Conservation (phyloP, 2,113 vertebrate genomes). For the Mustela nigripes region DNA sequence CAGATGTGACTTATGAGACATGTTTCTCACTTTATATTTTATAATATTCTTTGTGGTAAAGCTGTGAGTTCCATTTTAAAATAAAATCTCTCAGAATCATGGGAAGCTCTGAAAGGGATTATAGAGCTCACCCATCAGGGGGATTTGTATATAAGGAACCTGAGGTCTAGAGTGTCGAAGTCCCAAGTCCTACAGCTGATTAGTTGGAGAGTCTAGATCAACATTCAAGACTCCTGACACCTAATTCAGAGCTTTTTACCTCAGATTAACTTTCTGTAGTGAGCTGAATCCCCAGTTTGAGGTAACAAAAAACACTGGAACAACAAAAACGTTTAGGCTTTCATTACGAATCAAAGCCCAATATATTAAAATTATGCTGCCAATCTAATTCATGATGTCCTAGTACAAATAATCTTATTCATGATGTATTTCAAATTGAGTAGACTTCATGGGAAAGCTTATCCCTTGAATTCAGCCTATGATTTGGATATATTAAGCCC, state of each 20-base stretch:
- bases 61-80: constrained; percentile 36
- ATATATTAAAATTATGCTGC: background rate
- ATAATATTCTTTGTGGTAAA: constrained; percentile 1
- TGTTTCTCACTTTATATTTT: constrained; percentile 33
- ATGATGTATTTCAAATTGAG: background rate
- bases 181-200: background rate
- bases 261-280: background rate
- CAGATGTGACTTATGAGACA: background rate
- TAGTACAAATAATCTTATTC: background rate
- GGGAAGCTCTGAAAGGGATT: background rate
- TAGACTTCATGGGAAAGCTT: background rate
- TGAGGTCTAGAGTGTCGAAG: background rate
- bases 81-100: background rate
- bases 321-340: background rate
- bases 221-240: too few relatives aligned
- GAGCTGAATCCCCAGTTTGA: background rate
- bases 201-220: background rate
- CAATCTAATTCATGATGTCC: background rate
- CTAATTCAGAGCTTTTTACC: background rate
- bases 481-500: background rate
- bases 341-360: background rate
- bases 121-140: background rate
- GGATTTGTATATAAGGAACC: background rate
- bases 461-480: background rate
- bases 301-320: background rate